A percentile compares a stretch with the other conserved stretches of the same genome.
These are phyloP conservation scores for Eutolmus rufibarbis DNA, from an alignment of 2,888 invertebrate genomes.

Conservation along the genomic window DNA sequence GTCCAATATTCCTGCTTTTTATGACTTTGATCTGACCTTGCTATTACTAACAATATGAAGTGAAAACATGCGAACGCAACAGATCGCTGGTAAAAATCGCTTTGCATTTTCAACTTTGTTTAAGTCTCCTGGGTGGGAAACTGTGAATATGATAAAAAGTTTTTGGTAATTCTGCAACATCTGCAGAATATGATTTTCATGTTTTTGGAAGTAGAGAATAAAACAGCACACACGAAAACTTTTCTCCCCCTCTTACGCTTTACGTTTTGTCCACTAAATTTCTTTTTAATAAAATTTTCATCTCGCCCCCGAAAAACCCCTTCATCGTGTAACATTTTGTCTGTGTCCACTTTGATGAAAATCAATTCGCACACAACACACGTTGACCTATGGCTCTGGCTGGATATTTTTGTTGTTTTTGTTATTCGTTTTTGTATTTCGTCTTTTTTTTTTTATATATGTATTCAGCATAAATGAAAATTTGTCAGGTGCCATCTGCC, in stretches of 20 bases:
- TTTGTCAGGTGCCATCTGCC: slow-evolving; percentile 43
- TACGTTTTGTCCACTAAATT: slow-evolving; percentile 37
- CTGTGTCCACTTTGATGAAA: slow-evolving; percentile 32
- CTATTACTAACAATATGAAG: neutral
- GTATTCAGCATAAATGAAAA: slow-evolving; percentile 20
- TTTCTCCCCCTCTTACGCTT: neutral
- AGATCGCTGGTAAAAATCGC: neutral
- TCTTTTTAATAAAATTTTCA: slow-evolving; percentile 43
- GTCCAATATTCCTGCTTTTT: neutral
- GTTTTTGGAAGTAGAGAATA: slow-evolving; percentile 10
- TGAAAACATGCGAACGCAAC: neutral
- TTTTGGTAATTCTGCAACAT: slow-evolving; percentile 27
- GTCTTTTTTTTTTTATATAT: neutral
- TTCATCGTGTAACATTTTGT: slow-evolving; percentile 41
- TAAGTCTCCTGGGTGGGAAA: neutral
- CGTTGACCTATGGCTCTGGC: slow-evolving; percentile 8
- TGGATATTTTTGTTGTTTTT: neutral
- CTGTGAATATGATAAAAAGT: slow-evolving; percentile 37
- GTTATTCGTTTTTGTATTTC: neutral
- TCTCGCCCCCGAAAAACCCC: neutral
- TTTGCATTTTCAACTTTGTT: slow-evolving; percentile 14
- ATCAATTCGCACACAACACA: slow-evolving; percentile 40
- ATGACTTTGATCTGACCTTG: neutral
- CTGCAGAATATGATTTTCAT: slow-evolving; percentile 29
- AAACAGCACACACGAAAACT: slow-evolving; percentile 6